A percentile compares a stretch with the other conserved stretches of the same genome.
phyloP scores from a whole-genome alignment of 30 jellyfish, hydroid and myxozoan genomes.

The Pseudorhiza aurosa region DNA sequence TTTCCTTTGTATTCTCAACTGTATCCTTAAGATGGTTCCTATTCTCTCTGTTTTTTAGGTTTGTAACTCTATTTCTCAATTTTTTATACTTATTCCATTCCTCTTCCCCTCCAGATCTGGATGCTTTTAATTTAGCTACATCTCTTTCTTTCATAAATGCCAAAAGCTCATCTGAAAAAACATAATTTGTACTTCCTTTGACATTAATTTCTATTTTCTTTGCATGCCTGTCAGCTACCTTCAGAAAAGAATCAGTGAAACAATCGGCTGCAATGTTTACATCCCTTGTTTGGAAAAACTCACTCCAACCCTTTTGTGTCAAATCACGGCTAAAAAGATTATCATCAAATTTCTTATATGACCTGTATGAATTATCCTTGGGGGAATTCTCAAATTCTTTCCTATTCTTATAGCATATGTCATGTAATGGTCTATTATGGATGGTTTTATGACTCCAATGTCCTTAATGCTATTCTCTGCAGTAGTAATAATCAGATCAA shows the following conservation, averaged over 20 bases:
- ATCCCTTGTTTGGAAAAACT: constrained; percentile 7
- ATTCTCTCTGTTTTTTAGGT: constrained; percentile 2
- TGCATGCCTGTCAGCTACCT: constrained; percentile 47
- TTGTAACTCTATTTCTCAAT: constrained; percentile 31
- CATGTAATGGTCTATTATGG: constrained; percentile 25
- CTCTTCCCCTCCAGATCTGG: constrained; percentile 15
- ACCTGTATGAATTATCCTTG: not conserved
- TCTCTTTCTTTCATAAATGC: constrained; percentile 19
- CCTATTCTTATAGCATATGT: constrained; percentile 36
- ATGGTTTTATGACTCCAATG: constrained; percentile 11
- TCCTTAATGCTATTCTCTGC: constrained; percentile 12
- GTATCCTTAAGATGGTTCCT: constrained; percentile 7
- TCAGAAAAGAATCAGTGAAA: constrained; percentile 28
- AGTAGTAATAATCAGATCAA: constrained; percentile 22
- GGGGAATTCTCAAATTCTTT: not conserved
- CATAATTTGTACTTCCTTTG: constrained; percentile 35
- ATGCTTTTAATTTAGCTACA: constrained; percentile 9
- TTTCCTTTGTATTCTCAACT: not conserved
- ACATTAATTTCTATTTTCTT: constrained; percentile 28
- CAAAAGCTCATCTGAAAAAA: constrained; percentile 35
- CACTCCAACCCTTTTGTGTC: constrained; percentile 22
- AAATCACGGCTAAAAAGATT: constrained; percentile 14
- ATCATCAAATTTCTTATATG: constrained; percentile 21
- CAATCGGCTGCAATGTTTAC: constrained; percentile 43
- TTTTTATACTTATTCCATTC: constrained; percentile 19